phyloP scores from a whole-genome alignment of 2,888 invertebrate species.

The Cheilosia scutellata region DNA sequence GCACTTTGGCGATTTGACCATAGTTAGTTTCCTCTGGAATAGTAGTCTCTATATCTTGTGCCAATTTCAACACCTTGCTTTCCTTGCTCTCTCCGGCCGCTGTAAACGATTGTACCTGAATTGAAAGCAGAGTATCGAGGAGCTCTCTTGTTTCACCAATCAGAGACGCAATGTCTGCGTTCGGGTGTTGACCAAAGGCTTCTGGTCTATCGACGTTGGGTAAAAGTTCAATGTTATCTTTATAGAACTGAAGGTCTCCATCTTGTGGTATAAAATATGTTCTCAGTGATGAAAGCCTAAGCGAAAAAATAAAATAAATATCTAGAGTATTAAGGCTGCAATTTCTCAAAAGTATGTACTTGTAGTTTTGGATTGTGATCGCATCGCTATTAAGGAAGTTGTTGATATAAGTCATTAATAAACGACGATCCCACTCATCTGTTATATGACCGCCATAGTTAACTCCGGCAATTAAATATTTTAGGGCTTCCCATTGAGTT shows the following conservation, averaged over 20 bases:
- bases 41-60: conserved; percentile 89
- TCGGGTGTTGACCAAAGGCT: conserved; percentile 95
- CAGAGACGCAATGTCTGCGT: conserved; percentile 94
- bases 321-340: background rate
- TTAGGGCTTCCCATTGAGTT: conserved; percentile 95
- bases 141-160: conserved; percentile 91
- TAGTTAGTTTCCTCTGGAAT: conserved; percentile 91
- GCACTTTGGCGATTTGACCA: conserved; percentile 90
- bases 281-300: conserved; percentile 89
- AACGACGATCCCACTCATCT: conserved; percentile 90
- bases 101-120: conserved; percentile 88
- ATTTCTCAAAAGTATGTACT: conserved; percentile 70
- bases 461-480: conserved; percentile 94
- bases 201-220: conserved; percentile 93
- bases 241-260: conserved; percentile 91
- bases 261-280: conserved; percentile 93
- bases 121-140: conserved; percentile 91
- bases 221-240: conserved; percentile 91
- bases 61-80: conserved; percentile 87
- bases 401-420: conserved; percentile 92
- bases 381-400: conserved; percentile 89
- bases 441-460: conserved; percentile 95
- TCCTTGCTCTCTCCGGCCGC: conserved; percentile 85
- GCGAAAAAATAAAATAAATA: background rate
- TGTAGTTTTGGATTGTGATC: conserved; percentile 77